A percentile compares a stretch with the other conserved stretches of the same genome.
Conservation (phyloP, 2,888 invertebrate species). For the Plutella xylostella region DNA sequence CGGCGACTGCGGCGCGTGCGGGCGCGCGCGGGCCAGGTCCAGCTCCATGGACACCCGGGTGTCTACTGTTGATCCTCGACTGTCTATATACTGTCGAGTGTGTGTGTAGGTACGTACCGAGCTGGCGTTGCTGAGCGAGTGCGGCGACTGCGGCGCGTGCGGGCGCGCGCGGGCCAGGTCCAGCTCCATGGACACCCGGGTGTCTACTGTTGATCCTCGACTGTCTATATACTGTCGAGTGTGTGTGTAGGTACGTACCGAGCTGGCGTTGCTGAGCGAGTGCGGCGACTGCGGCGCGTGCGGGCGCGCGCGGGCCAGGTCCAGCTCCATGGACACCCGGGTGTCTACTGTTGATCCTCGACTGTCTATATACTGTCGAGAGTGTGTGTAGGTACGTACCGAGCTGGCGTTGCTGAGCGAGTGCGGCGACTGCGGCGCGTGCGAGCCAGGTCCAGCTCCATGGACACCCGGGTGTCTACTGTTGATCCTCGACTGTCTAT, state of each 20-base stretch:
- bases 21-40: constrained; percentile 82
- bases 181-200: constrained; percentile 76
- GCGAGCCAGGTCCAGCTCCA: constrained; percentile 89
- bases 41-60: too few species aligned
- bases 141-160: constrained; percentile 7
- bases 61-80: neutral
- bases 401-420: constrained; percentile 5
- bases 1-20: constrained; percentile 9
- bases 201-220: too few species aligned
- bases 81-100: neutral
- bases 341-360: too few species aligned
- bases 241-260: neutral
- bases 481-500: neutral
- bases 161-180: constrained; percentile 81
- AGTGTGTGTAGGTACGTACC: constrained; percentile 3
- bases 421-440: constrained; percentile 6
- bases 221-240: neutral
- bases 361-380: neutral
- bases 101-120: constrained; percentile 3
- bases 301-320: constrained; percentile 78
- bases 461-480: too few species aligned
- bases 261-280: constrained; percentile 5
- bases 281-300: constrained; percentile 6
- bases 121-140: constrained; percentile 5
- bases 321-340: too few species aligned